These are phyloP conservation scores for Rhagoletis zephyria DNA, from an alignment of 1,140 invertebrate genomes.

Conservation along the genomic window DNA sequence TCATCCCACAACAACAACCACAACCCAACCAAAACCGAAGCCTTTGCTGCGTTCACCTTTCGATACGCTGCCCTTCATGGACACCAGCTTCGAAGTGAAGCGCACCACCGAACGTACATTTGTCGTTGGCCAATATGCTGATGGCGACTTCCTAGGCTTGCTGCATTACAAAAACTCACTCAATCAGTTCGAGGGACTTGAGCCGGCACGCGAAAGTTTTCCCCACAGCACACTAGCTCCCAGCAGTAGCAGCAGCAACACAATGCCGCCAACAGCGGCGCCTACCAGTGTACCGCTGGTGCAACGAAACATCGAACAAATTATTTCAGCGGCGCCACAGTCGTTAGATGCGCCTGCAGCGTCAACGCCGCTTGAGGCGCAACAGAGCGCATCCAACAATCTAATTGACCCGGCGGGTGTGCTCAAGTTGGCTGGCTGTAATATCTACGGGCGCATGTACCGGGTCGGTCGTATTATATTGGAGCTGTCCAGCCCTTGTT, in stretches of 20 bases:
- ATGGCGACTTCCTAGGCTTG: conserved; percentile 54
- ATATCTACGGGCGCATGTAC: conserved; percentile 93
- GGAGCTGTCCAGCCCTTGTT: conserved; percentile 86
- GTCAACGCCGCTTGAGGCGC: background rate
- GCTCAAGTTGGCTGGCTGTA: conserved; percentile 88
- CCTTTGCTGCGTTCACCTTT: conserved; percentile 71
- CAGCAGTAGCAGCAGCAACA: background rate
- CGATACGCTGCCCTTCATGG: conserved; percentile 72
- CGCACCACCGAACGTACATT: conserved; percentile 45
- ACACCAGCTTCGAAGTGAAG: conserved; percentile 70
- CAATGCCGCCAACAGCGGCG: background rate
- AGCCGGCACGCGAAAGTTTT: conserved; percentile 53
- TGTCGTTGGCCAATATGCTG: conserved; percentile 10
- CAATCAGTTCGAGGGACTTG: conserved; percentile 65
- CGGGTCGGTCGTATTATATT: conserved; percentile 86
- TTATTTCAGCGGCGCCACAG: background rate
- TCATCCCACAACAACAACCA: conserved; percentile 56
- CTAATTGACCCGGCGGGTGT: conserved; percentile 73
- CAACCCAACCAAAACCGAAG: conserved; percentile 61
- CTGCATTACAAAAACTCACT: conserved; percentile 61
- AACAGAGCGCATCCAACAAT: conserved; percentile 54
- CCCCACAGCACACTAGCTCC: background rate
- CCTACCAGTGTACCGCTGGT: background rate
- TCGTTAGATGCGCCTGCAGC: background rate
- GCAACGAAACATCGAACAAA: conserved; percentile 8